Conservation (phyloP, 2,797 vertebrate genomes). For the Aselliscus stoliczkanus region DNA sequence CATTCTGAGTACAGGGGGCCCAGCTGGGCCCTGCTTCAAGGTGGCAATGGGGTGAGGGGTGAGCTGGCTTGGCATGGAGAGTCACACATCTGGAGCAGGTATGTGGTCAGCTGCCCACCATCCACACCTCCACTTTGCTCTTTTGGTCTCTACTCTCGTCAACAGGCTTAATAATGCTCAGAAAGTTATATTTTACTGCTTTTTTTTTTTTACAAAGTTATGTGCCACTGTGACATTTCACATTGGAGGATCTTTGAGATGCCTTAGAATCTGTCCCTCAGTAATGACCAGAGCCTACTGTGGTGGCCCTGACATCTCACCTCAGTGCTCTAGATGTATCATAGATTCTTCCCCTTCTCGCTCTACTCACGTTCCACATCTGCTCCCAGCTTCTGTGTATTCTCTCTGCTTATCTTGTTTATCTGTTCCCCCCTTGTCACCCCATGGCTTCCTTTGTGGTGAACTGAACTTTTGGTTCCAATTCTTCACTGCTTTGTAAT, state of each 20-base stretch:
- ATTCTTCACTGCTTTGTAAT: neutral
- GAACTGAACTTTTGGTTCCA: neutral
- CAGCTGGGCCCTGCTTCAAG: too few relatives aligned
- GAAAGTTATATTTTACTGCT: neutral
- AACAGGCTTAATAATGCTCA: neutral
- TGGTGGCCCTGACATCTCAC: neutral
- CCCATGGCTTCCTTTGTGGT: neutral
- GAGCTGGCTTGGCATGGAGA: neutral
- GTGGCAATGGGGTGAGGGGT: too few relatives aligned
- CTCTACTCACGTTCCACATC: neutral
- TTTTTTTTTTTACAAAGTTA: neutral
- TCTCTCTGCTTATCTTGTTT: neutral
- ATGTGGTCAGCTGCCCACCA: neutral
- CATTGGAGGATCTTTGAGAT: neutral
- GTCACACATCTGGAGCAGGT: too few relatives aligned
- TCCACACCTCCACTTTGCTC: neutral
- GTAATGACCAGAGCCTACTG: neutral
- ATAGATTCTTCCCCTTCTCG: neutral
- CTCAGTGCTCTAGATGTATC: neutral
- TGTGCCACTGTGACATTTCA: neutral
- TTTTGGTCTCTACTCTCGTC: neutral
- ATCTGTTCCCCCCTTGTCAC: neutral
- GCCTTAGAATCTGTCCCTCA: neutral
- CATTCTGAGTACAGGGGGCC: too few relatives aligned
- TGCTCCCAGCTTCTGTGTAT: neutral